Base-by-base conservation (phyloP, 2,113 vertebrate genomes). In the Oncorhynchus gorbuscha region DNA sequence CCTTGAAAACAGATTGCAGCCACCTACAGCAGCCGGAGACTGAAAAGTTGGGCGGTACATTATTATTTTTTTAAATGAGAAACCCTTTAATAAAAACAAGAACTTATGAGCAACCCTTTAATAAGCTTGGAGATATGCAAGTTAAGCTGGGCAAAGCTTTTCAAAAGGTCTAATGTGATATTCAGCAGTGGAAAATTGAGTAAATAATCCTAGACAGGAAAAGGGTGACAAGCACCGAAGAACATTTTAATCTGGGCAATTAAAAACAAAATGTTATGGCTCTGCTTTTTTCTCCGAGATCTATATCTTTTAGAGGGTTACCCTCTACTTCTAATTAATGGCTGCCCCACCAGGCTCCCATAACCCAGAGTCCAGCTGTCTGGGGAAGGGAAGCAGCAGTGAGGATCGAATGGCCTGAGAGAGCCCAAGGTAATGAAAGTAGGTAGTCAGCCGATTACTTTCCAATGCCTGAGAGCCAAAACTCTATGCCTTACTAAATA, bases 301-400 rank as follows among this genome's bases (percentile, higher is more conserved):
- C 59, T 67, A 68, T 75, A 87, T 84, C 58, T 81, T 80, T 75
- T 73, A 84, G 78, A 35, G 48, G 55, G 51, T 82, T 16, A n/a
- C 59, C 16, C n/a, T 86, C 79, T 26, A 26, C 24, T 66, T 90
- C 80, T 86, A 84, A 85, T 88, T 87, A 89, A 83, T 73, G 12
- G 62, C 73, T 69, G 75, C 65, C 82, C 48, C 55, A 76, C 28
- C 45, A 73, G 83, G 81, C 76, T 84, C 62, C 49, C 39, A 0
- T 83, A 81, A 84, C 81, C 87, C 79, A 45, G 39, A 45, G 39
- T 45, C 39, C 39, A 83, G 84, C 87, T 88, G 84, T 89, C 83
- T 76, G 35, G 18, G 73, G 61, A 72, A 83, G 76, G 74, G 72
- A 73, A 80, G 86, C 59, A 59, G 39, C 39, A 45, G 39, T 45